These are phyloP conservation scores for Ephialtes manifestator DNA, from an alignment of 2,888 invertebrate species.

Conservation along the genomic window DNA sequence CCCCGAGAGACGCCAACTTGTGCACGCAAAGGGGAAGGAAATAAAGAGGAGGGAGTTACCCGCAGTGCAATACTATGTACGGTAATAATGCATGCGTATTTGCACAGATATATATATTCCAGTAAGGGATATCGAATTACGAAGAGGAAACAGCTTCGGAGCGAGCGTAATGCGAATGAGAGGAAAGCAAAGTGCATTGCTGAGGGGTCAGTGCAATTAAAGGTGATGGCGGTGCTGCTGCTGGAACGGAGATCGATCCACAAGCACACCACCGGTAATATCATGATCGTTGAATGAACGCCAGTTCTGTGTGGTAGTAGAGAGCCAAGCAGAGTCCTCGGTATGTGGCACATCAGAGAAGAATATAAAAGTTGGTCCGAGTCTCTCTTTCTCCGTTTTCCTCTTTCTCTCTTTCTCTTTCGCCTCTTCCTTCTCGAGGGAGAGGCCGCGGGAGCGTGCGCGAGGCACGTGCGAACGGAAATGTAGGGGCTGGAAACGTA, in stretches of 20 bases:
- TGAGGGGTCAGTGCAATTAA: constrained; percentile 48
- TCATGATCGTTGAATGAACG: constrained; percentile 46
- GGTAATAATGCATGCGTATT: constrained; percentile 22
- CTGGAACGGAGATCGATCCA: constrained; percentile 49
- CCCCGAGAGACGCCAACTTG: constrained; percentile 33
- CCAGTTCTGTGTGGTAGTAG: not conserved
- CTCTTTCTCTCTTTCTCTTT: not conserved
- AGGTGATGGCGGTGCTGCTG: constrained; percentile 47
- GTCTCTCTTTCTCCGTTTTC: constrained; percentile 24
- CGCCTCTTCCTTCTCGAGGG: constrained; percentile 12
- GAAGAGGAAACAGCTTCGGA: constrained; percentile 20
- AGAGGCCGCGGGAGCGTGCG: constrained; percentile 54
- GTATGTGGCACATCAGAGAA: constrained; percentile 29
- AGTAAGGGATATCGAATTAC: constrained; percentile 21
- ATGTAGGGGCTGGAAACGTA: constrained; percentile 76
- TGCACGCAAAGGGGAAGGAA: not conserved
- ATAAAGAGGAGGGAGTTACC: not conserved
- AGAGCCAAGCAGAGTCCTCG: not conserved
- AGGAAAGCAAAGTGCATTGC: constrained; percentile 18
- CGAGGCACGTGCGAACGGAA: constrained; percentile 82
- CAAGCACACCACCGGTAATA: constrained; percentile 7
- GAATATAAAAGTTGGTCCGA: constrained; percentile 25
- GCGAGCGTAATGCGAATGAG: constrained; percentile 21
- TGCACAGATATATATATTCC: constrained; percentile 1
- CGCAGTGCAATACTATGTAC: not conserved